Evolutionary conservation across 1,140 invertebrate genomes (phyloP).

Genomic region (Drosophila pruinosa): DNA sequence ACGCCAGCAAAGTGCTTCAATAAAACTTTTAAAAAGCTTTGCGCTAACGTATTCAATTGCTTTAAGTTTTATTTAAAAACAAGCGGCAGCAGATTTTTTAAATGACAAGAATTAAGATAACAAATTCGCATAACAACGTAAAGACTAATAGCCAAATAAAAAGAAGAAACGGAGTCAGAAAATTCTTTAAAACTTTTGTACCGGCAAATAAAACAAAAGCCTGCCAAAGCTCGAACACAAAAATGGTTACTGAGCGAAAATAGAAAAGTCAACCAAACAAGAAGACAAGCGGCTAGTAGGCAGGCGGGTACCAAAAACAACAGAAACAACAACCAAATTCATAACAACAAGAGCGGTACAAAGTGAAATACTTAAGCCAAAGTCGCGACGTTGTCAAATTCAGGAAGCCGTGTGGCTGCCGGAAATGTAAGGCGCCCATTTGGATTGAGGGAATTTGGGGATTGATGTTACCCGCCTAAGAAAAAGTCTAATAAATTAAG

Average conservation of each 20-base stretch:
- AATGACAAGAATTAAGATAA: constrained; percentile 80
- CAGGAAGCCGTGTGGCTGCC: constrained; percentile 59
- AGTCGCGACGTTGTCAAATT: constrained; percentile 72
- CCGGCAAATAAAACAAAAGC: constrained; percentile 65
- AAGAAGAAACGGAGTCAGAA: constrained; percentile 32
- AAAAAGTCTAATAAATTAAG: constrained; percentile 80
- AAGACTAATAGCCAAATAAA: constrained; percentile 38
- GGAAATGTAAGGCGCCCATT: constrained; percentile 45
- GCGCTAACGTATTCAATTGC: constrained; percentile 67
- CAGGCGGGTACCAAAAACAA: constrained; percentile 47
- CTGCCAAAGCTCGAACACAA: constrained; percentile 57
- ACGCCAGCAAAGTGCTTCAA: constrained; percentile 6
- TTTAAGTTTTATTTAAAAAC: constrained; percentile 76
- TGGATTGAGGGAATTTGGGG: constrained; percentile 2
- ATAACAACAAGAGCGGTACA: constrained; percentile 44
- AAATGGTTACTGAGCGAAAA: constrained; percentile 63
- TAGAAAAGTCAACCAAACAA: constrained; percentile 49
- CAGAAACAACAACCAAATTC: constrained; percentile 12
- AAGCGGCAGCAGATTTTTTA: constrained; percentile 67
- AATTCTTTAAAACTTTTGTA: constrained; percentile 60
- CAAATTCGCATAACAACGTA: constrained; percentile 63
- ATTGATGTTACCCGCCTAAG: neutral
- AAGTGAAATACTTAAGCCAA: constrained; percentile 71
- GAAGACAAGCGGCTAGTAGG: neutral
- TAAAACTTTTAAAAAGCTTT: constrained; percentile 48